Base-by-base conservation (phyloP, 35 echinoderm and acorn worm species). In the Patiria miniata region DNA sequence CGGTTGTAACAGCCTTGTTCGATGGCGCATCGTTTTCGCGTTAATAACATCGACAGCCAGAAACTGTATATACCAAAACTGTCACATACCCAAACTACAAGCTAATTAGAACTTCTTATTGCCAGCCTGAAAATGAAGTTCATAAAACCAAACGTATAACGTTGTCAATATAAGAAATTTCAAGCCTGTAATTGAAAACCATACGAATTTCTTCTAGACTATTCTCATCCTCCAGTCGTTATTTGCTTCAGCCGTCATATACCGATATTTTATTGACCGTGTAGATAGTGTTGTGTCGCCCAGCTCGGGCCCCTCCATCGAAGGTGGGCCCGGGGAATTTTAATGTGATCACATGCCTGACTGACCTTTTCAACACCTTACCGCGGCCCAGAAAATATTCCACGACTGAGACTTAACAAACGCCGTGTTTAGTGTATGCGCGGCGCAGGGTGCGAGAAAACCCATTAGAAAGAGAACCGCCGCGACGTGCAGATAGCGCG, bases 301-400 rank as follows among this genome's bases (percentile, higher is more conserved):
- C 65, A 73, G 26, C 65, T 30, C 65, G 34, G 23, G 26, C 65
- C 34, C 65, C 65, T 73, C 12, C 65, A 30, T 73, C 65, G 65
- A 73, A 73, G 65, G 65, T 73, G 65, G 65, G 65, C 65, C 65
- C 65, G 29, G 65, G 65, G 65, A 73, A 73, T 73, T 73, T 73
- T 73, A 73, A 73, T 73, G 65, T 73, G 65, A 73, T 73, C 29
- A 73, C 65, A 73, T 73, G 65, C 65, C 19, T 73, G 65, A 73
- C 19, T 73, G 65, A 73, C 65, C 65, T 73, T 73, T 73, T 73
- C 65, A 73, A 73, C 65, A 73, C 65, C 65, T 73, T 73, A n/a
- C 65, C 65, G 65, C 34, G 65, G 65, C 65, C 65, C 14, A 73
- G 65, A n/a, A n/a, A 73, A 73, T 73, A 73, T 73, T 73, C 34